Conservation (phyloP, 1,140 invertebrate species). For the Drosophila dunni region DNA sequence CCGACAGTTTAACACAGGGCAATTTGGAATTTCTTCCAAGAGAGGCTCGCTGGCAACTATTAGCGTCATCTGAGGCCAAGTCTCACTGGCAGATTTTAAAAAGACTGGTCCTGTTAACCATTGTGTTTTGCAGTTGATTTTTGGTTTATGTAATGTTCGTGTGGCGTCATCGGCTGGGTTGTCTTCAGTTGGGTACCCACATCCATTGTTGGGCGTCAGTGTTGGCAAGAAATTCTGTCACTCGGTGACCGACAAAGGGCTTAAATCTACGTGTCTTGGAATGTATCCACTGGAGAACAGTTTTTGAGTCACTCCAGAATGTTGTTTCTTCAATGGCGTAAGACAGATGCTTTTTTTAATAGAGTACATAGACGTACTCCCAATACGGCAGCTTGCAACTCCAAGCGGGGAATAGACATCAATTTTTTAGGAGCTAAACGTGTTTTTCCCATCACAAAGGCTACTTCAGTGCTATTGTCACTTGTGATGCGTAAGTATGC, state of each 20-base stretch:
- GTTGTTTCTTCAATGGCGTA: not conserved
- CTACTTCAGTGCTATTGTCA: not conserved
- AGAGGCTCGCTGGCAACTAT: too few species aligned
- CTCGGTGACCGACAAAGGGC: constrained; percentile 2
- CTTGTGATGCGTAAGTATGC: not conserved
- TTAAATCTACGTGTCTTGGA: not conserved
- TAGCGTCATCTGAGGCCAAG: too few species aligned
- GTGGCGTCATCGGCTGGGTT: too few species aligned
- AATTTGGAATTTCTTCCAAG: too few species aligned
- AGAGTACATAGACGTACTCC: constrained; percentile 1
- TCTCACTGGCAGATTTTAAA: too few species aligned
- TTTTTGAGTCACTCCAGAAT: not conserved
- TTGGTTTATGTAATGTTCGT: too few species aligned
- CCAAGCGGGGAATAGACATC: not conserved
- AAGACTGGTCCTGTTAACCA: too few species aligned
- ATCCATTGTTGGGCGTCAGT: not conserved
- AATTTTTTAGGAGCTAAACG: not conserved
- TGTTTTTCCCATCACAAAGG: constrained; percentile 4
- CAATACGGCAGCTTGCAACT: constrained; percentile 16
- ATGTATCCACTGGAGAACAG: constrained; percentile 2
- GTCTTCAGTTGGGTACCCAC: not conserved
- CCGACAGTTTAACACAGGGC: too few species aligned
- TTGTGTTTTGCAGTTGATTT: too few species aligned
- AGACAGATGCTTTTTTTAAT: constrained; percentile 1
- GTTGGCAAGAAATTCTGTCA: not conserved